These are phyloP conservation scores for Automeris io DNA, from an alignment of 2,888 invertebrate species.

Conservation along the genomic window DNA sequence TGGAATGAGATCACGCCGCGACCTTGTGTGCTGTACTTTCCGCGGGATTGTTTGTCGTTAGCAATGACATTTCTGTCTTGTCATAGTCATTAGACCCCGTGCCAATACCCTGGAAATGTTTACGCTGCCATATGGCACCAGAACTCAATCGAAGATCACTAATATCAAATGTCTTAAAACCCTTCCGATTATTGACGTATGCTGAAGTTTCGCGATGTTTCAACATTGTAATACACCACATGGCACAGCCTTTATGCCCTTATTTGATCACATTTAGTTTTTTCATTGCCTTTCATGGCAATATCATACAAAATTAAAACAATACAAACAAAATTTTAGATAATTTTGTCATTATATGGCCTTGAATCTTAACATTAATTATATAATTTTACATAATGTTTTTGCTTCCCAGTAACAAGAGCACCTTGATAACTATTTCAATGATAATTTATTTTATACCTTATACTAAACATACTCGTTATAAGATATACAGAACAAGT, in stretches of 20 bases:
- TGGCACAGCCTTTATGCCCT: background rate
- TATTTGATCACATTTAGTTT: too few species aligned
- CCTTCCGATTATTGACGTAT: background rate
- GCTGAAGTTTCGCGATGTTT: background rate
- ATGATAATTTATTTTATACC: too few species aligned
- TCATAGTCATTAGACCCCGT: slow-evolving; percentile 31
- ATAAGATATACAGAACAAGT: too few species aligned
- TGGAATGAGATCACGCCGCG: slow-evolving; percentile 68
- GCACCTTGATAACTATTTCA: background rate
- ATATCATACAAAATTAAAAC: too few species aligned
- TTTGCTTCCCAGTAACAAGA: background rate
- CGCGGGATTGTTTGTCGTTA: slow-evolving; percentile 31
- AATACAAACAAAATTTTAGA: too few species aligned
- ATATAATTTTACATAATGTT: background rate
- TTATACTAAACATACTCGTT: too few species aligned
- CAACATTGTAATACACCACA: slow-evolving; percentile 1
- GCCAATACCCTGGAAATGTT: slow-evolving; percentile 21
- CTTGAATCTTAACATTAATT: background rate
- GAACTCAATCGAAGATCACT: background rate
- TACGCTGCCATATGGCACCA: slow-evolving; percentile 35
- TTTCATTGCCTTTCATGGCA: too few species aligned
- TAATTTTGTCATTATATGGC: too few species aligned
- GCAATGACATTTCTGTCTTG: slow-evolving; percentile 50
- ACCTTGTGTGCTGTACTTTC: slow-evolving; percentile 66
- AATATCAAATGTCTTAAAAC: background rate